Evolutionary conservation across 2,888 invertebrate genomes (phyloP).

Genomic region (Adela reaumurella): DNA sequence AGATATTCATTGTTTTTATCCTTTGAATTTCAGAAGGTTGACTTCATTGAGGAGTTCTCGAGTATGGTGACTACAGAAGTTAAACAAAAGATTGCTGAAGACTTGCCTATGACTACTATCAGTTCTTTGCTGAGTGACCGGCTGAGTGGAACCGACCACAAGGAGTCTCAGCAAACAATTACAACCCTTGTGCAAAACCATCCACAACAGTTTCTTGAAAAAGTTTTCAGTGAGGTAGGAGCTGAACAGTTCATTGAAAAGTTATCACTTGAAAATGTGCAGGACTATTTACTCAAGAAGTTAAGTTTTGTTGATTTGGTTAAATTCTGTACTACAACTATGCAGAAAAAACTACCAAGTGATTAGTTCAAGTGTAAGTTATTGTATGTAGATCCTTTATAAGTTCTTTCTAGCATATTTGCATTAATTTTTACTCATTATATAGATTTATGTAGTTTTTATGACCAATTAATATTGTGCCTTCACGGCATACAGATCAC

Average conservation of each 20-base stretch:
- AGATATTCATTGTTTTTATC: too few species aligned
- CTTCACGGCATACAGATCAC: too few species aligned
- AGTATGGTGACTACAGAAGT: conserved; percentile 20
- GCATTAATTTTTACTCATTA: too few species aligned
- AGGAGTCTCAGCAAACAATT: neutral
- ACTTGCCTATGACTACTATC: conserved; percentile 18
- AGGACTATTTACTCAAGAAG: neutral
- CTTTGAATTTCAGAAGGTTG: conserved; percentile 27
- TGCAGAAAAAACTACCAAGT: neutral
- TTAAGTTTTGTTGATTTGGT: neutral
- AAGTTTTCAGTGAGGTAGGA: neutral
- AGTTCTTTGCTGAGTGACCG: conserved; percentile 13
- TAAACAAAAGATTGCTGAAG: conserved; percentile 22
- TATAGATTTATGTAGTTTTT: too few species aligned
- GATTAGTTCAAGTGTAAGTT: neutral
- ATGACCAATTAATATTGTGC: too few species aligned
- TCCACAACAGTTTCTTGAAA: neutral
- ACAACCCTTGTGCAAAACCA: neutral
- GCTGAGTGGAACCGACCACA: neutral
- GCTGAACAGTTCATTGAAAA: neutral
- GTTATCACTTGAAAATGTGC: neutral
- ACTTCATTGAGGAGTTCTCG: conserved; percentile 25
- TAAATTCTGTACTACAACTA: neutral
- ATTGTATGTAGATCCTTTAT: too few species aligned
- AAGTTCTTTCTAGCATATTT: too few species aligned